Evolutionary conservation across 2,888 invertebrate genomes (phyloP), one percentile per base, ranked within the genome.

Genomic region (Muscina levida): DNA sequence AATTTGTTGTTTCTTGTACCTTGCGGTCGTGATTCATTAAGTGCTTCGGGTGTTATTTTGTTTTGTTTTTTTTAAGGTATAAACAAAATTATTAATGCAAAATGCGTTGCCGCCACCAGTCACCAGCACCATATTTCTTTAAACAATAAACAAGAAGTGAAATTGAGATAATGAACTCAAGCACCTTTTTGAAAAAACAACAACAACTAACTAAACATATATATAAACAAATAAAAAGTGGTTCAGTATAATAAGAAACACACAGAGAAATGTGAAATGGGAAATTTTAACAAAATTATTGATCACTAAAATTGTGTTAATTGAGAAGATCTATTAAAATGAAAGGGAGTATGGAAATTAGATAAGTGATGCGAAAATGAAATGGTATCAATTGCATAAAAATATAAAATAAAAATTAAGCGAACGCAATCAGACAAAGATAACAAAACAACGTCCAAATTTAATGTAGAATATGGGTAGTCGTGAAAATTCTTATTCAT

Each of bases 21-120:
- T 57, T 15, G 6, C 26, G 46, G 26, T 51, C 10, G n/a, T n/a
- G 3, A 39, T 19, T 19, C 2, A 22, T 53, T 53, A 22, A 51
- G 15, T 6, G 22, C 8, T 65, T 53, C 6, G 31, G 19, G 8
- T 22, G 24, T 37, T 17, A n/a, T n/a, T 42, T n/a, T 13, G 15
- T 68, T 37, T 65, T 59, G 31, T 65, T 62, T 31, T 1, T 53
- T 44, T 10, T 1, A 65, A 68, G 13, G 42, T 51, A 42, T 31
- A 39, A n/a, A 67, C n/a, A 59, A 66, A 72, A 73, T 77, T 81
- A 77, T 37, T 17, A 73, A 81, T 81, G 77, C 81, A 37, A 48
- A 39, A 39, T 67, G 67, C 81, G 74, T 81, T 26, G 57, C 1
- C 15, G 31, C 8, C 48, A 51, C 10, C 13, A 66, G 62, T 15